Base-by-base conservation (phyloP, 2,113 vertebrate genomes). In the Macquaria ambigua region DNA sequence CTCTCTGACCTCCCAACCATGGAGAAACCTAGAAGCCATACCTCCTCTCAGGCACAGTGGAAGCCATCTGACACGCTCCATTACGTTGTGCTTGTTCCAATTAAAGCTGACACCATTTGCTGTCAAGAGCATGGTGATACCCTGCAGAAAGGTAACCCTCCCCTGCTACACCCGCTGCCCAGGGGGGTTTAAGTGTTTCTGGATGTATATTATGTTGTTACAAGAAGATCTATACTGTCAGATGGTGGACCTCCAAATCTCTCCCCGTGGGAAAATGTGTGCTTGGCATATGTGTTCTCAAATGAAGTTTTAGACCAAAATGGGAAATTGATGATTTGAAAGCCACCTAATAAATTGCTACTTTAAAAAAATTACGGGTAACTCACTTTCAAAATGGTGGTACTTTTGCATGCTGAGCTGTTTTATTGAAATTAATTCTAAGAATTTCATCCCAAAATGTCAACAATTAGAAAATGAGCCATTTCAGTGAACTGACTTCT, bases 81-180 rank as follows among this genome's bases (percentile, higher is more conserved):
- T 95, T 95, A 94, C 84, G 4, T 90, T 87, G 88, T 87, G 94
- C 95, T 94, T 95, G 95, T 95, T 92, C 93, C 92, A 96, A 96
- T 96, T 96, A 96, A 95, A 92, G 80, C 80, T 93, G 91, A 93
- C 93, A 93, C 92, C 93, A 91, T 94, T 94, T 92, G 89, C 92
- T 94, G 95, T 92, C 93, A 94, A 81, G 91, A 93, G 90, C 84
- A 74, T 73, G 67, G 89, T 78, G 80, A 91, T 78, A 83, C 82
- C 83, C 89, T 78, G 84, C 90, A 89, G 93, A 92, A 91, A 93
- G 84, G 90, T 88, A 90, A 80, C 79, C 83, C 83, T 81, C 77
- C 77, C 77, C 74, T 74, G 53, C 77, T 64, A 59, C 84, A 88
- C 79, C 87, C 76, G 31, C 86, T 87, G 73, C 89, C 89, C 86